A percentile compares a stretch with the other conserved stretches of the same genome.
phyloP scores from a whole-genome alignment of 2,113 vertebrate species.

The Actenoides lindsayi region DNA sequence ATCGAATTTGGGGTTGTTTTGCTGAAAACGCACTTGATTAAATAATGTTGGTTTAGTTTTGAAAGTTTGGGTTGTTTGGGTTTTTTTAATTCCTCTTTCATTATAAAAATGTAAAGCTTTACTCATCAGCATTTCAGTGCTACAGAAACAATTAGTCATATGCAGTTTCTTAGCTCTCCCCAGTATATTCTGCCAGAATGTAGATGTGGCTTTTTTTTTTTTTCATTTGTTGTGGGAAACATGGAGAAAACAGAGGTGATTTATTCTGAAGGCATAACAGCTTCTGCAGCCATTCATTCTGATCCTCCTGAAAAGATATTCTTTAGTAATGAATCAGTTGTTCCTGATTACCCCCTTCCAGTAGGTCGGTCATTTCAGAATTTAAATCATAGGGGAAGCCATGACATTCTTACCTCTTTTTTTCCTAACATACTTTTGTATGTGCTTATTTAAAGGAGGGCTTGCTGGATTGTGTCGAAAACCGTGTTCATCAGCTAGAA shows the following conservation, averaged over 20 bases:
- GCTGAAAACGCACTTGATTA: neutral
- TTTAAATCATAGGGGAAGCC: neutral
- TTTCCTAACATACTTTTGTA: neutral
- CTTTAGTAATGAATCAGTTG: neutral
- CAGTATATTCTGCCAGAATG: neutral
- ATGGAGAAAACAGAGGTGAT: neutral
- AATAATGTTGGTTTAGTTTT: too few species aligned
- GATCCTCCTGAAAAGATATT: neutral
- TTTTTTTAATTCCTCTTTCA: neutral
- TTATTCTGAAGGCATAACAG: neutral
- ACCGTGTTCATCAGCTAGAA: slow-evolving; percentile 87
- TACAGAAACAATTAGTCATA: neutral
- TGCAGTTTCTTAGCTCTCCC: neutral
- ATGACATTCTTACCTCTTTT: neutral
- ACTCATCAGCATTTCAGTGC: neutral
- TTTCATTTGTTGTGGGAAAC: neutral
- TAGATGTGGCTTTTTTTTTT: neutral
- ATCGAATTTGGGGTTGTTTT: neutral
- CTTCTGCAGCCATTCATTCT: neutral
- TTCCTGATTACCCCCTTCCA: neutral
- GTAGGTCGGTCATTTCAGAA: neutral
- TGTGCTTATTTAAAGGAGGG: slow-evolving; percentile 69
- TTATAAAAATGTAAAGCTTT: neutral
- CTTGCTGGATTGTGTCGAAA: slow-evolving; percentile 88
- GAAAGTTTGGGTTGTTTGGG: too few species aligned